These are phyloP conservation scores for Epinotia demarniana DNA, from an alignment of 2,888 invertebrate genomes.

Conservation along the genomic window DNA sequence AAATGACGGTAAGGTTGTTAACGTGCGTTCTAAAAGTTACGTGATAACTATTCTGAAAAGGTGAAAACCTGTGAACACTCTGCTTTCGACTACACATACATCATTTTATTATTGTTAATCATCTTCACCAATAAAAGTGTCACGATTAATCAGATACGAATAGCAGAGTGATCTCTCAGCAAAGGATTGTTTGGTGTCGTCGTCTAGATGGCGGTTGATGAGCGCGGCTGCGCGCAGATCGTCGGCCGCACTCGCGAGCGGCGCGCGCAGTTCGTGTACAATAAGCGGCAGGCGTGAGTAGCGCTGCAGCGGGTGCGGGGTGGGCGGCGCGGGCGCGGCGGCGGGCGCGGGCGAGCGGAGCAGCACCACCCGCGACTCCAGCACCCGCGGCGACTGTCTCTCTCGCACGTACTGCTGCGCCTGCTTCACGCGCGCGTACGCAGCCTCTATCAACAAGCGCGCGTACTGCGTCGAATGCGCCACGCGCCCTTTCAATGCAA, in stretches of 20 bases:
- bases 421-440: constrained; percentile 54
- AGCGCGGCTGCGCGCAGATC: constrained; percentile 58
- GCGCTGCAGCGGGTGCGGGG: constrained; percentile 47
- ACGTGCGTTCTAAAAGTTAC: too few relatives aligned
- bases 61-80: too few relatives aligned
- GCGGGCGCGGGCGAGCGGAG: constrained; percentile 49
- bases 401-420: constrained; percentile 48
- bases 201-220: constrained; percentile 60
- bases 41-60: too few relatives aligned
- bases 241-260: constrained; percentile 49
- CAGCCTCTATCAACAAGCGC: constrained; percentile 55
- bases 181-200: constrained; percentile 54
- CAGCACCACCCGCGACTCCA: constrained; percentile 58
- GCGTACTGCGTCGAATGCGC: constrained; percentile 61
- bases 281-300: constrained; percentile 54
- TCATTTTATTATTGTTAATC: not conserved
- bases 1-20: too few relatives aligned
- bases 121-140: not conserved
- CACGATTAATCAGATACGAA: constrained; percentile 50
- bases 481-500: constrained; percentile 53
- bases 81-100: not conserved
- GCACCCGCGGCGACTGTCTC: constrained; percentile 36
- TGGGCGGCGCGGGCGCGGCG: not conserved
- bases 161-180: constrained; percentile 61
- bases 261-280: constrained; percentile 54